Evolutionary conservation across 2,113 vertebrate genomes (phyloP).

Genomic region (Zosterops hypoxanthus): DNA sequence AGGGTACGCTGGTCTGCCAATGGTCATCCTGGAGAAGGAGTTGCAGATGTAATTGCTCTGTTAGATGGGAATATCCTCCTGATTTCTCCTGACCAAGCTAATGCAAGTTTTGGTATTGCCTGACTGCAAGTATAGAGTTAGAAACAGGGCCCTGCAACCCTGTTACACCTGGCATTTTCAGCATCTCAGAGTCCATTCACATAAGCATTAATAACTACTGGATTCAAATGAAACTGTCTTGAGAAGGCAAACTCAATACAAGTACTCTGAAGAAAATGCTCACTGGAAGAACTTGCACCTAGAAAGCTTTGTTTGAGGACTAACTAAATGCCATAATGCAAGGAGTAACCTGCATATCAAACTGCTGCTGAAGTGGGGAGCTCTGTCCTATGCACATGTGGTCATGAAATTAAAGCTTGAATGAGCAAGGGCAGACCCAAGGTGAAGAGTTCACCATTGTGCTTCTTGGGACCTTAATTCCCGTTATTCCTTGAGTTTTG

Average conservation of each 20-base stretch:
- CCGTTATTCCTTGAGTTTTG: neutral
- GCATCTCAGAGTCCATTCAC: neutral
- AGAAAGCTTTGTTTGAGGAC: neutral
- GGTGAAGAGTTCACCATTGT: neutral
- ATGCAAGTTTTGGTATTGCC: neutral
- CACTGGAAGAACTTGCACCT: neutral
- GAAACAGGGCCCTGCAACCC: neutral
- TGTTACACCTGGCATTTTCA: neutral
- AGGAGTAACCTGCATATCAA: neutral
- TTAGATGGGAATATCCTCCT: neutral
- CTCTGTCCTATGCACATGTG: neutral
- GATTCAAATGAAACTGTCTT: neutral
- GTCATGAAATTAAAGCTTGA: neutral
- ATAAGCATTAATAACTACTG: neutral
- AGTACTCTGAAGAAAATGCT: neutral
- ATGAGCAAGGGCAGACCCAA: neutral
- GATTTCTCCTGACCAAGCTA: neutral
- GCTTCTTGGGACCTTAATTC: neutral
- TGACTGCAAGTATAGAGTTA: neutral
- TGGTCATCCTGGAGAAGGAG: neutral
- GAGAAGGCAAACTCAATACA: neutral
- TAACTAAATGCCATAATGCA: neutral
- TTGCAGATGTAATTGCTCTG: neutral
- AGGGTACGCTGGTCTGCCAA: accelerated
- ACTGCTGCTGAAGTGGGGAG: neutral